Evolutionary conservation across 2,888 invertebrate genomes (phyloP).

Genomic region (Eueremaeus valkanovi): DNA sequence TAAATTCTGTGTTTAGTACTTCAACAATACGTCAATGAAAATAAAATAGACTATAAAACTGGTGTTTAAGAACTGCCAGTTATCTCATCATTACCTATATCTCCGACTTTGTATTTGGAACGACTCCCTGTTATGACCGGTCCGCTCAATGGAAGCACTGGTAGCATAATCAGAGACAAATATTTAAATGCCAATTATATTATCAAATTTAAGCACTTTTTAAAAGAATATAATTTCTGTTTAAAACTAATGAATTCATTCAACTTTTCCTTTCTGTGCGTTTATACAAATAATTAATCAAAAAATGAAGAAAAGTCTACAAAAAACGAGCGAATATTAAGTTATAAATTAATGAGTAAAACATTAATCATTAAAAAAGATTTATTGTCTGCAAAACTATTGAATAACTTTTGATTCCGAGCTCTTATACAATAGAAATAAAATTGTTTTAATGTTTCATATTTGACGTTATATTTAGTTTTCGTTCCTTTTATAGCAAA

Average conservation of each 20-base stretch:
- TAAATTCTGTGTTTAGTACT: slow-evolving; percentile 23
- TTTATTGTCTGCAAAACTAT: too few relatives aligned
- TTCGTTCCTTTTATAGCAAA: not conserved
- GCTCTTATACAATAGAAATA: too few relatives aligned
- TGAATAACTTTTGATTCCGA: too few relatives aligned
- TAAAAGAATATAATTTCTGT: too few relatives aligned
- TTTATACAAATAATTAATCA: not conserved
- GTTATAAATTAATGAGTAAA: slow-evolving; percentile 1
- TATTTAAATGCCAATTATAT: not conserved
- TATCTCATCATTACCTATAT: slow-evolving; percentile 50
- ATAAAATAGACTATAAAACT: not conserved
- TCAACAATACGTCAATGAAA: slow-evolving; percentile 3
- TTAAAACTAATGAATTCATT: too few relatives aligned
- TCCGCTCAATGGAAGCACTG: slow-evolving; percentile 60
- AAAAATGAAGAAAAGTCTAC: not conserved
- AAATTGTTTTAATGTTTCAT: too few relatives aligned
- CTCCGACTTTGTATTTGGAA: slow-evolving; percentile 63
- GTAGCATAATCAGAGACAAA: not conserved
- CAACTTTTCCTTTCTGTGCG: not conserved
- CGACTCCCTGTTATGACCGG: slow-evolving; percentile 69
- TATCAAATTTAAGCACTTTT: not conserved
- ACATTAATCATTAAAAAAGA: not conserved
- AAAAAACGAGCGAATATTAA: not conserved
- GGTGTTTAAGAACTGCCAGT: not conserved
- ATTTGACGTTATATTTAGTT: too few relatives aligned